Base-by-base conservation (phyloP, 2,797 vertebrate species). In the Brachymystax lenok region DNA sequence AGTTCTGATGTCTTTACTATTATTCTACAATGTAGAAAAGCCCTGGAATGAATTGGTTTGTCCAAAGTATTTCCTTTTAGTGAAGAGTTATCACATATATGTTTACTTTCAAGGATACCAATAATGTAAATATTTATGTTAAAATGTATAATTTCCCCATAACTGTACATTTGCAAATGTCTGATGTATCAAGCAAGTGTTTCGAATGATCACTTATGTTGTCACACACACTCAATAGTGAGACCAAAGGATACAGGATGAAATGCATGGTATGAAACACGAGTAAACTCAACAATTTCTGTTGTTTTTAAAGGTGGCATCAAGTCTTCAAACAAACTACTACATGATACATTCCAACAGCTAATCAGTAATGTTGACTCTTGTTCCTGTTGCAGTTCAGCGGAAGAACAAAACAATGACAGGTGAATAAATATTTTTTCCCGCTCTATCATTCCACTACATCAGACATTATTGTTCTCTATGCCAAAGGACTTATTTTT, bases 391-490 rank as follows among this genome's bases (percentile, higher is more conserved):
- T 69, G 21, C 79, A 80, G 79, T 33, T 56, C 21, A 17, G 6
- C 52, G 27, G 61, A 76, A 79, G 30, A 52, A 17, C 27, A 70
- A 35, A 66, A 56, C 30, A 61, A 79, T 82, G 80, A 12, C 77
- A 30, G 80, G 80, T 81, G n/a, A 19, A 76, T 78, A 21, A 16
- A n/a, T 51, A 30, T 19, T 16, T 35, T 7, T 30, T 1, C 19
- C 19, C 2, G n/a, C n/a, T n/a, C n/a, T 6, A 28, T 69, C 19
- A 69, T 35, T 69, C n/a, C 35, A 5, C 5, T 24, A 17, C 61
- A 19, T 19, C 8, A 69, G 30, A 17, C 5, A 35, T 67, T 30
- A 30, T 6, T 30, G 8, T 67, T 67, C 14, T 28, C 12, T 30
- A 67, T 67, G 24, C 14, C 3, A 67, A 33, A 14, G 12, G 16